Evolutionary conservation across 2,888 invertebrate species (phyloP).

Genomic region (Trachelus stipa): DNA sequence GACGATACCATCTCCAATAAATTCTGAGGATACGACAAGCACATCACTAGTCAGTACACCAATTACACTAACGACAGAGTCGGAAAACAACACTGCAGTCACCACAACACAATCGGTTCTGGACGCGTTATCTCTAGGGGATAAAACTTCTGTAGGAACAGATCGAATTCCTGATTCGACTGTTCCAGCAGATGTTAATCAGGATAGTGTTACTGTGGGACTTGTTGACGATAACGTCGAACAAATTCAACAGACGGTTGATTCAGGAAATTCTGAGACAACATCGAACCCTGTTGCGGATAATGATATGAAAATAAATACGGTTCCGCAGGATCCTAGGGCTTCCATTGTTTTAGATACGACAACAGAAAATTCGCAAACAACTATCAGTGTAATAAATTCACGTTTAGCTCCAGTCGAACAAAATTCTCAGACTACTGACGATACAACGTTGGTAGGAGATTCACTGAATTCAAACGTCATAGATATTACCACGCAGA

Average conservation of each 20-base stretch:
- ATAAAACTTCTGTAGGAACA: not conserved
- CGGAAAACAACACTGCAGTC: not conserved
- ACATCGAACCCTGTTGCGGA: not conserved
- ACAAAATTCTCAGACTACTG: not conserved
- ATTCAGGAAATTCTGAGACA: not conserved
- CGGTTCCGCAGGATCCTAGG: not conserved
- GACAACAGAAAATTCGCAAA: not conserved
- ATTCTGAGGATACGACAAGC: conserved; percentile 1
- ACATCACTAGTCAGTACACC: not conserved
- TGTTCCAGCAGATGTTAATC: not conserved
- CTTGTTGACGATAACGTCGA: not conserved
- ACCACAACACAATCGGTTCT: not conserved
- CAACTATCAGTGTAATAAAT: not conserved
- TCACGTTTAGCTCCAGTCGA: not conserved
- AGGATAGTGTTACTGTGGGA: not conserved
- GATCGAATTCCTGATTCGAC: not conserved
- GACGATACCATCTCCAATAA: not conserved
- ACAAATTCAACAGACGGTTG: not conserved
- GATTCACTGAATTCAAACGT: not conserved
- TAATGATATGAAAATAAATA: not conserved
- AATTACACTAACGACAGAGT: conserved; percentile 17
- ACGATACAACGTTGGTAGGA: not conserved
- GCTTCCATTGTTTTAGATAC: not conserved
- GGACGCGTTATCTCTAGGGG: not conserved
- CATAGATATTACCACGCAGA: conserved; percentile 19